These are phyloP conservation scores for Agrilus biguttatus DNA, from an alignment of 2,888 invertebrate species.

Conservation along the genomic window DNA sequence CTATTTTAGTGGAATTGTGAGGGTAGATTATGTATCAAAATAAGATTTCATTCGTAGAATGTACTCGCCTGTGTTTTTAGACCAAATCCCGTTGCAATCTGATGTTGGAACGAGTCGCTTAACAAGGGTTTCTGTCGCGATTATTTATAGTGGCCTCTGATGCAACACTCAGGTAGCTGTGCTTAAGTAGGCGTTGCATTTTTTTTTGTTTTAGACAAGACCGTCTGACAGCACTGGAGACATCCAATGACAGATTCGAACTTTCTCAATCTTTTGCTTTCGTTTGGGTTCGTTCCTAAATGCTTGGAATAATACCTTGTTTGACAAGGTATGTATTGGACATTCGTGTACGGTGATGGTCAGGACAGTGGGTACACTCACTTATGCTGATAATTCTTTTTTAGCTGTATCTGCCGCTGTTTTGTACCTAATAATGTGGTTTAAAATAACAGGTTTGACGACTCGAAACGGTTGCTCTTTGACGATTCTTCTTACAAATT, in stretches of 20 bases:
- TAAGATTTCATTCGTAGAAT: slow-evolving; percentile 13
- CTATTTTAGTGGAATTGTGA: slow-evolving; percentile 20
- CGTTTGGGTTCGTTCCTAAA: slow-evolving; percentile 19
- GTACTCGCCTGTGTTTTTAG: slow-evolving; percentile 4
- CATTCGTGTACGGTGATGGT: slow-evolving; percentile 22
- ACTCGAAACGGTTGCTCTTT: no score
- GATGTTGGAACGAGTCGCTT: slow-evolving; percentile 25
- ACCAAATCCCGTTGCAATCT: slow-evolving; percentile 22
- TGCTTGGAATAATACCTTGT: slow-evolving; percentile 20
- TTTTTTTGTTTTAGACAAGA: slow-evolving; percentile 25
- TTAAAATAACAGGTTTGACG: no score
- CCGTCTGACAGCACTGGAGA: slow-evolving; percentile 25
- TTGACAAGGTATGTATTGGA: slow-evolving; percentile 28
- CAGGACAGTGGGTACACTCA: no score
- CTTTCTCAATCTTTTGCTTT: slow-evolving; percentile 9
- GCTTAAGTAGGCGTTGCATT: slow-evolving; percentile 30
- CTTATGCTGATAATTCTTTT: no score
- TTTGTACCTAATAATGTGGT: no score
- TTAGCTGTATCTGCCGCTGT: no score
- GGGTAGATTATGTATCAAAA: slow-evolving; percentile 21
- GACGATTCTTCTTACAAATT: no score
- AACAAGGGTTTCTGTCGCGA: slow-evolving; percentile 33
- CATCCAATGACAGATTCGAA: slow-evolving; percentile 27
- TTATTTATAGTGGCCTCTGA: slow-evolving; percentile 31
- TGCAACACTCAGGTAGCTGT: slow-evolving; percentile 33